phyloP scores from a whole-genome alignment of 1,140 invertebrate species.

The Papilio helenus region DNA sequence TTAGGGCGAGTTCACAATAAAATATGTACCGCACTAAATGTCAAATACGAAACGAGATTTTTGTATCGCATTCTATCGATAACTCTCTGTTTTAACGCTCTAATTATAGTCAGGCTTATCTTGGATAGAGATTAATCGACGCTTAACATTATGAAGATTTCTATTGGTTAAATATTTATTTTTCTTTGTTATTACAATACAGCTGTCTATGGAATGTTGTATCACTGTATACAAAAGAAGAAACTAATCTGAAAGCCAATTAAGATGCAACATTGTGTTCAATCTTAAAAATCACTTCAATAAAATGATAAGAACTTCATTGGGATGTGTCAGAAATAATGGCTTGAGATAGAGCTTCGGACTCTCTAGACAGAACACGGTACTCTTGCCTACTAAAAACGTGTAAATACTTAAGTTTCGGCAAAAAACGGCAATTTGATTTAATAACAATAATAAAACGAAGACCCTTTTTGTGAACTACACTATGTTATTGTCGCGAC shows the following conservation, averaged over 20 bases:
- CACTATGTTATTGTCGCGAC: too few species aligned
- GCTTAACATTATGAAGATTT: conserved; percentile 33
- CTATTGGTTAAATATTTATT: conserved; percentile 34
- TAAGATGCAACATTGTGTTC: conserved; percentile 3
- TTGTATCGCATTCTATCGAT: conserved; percentile 31
- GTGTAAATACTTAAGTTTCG: too few species aligned
- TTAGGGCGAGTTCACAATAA: conserved; percentile 38
- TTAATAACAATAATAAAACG: too few species aligned
- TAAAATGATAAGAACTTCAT: not conserved
- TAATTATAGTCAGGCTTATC: conserved; percentile 37
- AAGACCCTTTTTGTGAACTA: too few species aligned
- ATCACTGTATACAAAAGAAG: not conserved
- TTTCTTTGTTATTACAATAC: conserved; percentile 18
- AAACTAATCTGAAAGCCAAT: conserved; percentile 18
- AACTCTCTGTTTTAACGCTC: conserved; percentile 32
- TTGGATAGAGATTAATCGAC: conserved; percentile 35
- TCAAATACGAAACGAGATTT: conserved; percentile 35
- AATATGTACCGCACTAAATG: conserved; percentile 34
- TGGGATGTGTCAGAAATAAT: not conserved
- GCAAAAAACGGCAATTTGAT: too few species aligned
- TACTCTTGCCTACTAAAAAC: too few species aligned
- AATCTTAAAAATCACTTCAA: conserved; percentile 1
- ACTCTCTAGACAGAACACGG: not conserved
- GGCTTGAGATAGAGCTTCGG: not conserved
- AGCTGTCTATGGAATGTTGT: not conserved